Base-by-base conservation (phyloP, 2,797 vertebrate genomes). In the Oophaga sylvatica region DNA sequence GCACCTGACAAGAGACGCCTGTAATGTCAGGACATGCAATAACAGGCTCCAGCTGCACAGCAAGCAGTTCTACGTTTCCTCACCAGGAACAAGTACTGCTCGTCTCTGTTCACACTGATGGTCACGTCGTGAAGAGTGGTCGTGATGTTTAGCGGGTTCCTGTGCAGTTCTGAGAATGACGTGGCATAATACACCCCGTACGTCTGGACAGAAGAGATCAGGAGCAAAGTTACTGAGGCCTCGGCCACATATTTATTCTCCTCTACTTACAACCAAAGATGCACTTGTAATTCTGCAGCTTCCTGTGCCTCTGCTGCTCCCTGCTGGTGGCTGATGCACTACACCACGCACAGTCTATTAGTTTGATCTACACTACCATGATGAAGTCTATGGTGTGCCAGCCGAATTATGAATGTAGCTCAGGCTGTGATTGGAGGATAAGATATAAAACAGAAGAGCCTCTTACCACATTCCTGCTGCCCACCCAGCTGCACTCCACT, bases 81-180 rank as follows among this genome's bases (percentile, higher is more conserved):
- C 90, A 99, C 98, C 94, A 99, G 93, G 90, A 99, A 98, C 76
- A 99, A 95, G 90, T 97, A 99, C 92, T 99, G 98, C 90, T 99
- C 97, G 0, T 97, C 97, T 10, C 93, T 95, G 90, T 95, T 95
- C 82, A 99, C 97, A 0, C 93, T 94, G 90, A 98, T 94, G 0
- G 94, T 97, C 65, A 94, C 82, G 90, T 96, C 96, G 91, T 94
- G 94, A 2, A 95, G 91, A 0, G 92, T 20, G 0, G 95, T 96
- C 57, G 70, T 94, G 85, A 94, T 82, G 87, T 92, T 95, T 86
- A 87, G 93, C 1, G 98, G 98, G 87, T 93, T 96, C 35, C 94
- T 94, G 91, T 97, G 97, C 67, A 99, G 94, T 81, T 97, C 97
- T 77, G 99, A 95, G 93, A 99, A 99, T 53, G 98, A 99, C 0